Evolutionary conservation across 2,888 invertebrate genomes (phyloP), one percentile per base, ranked within the genome.

Genomic region (Eueremaeus valkanovi): DNA sequence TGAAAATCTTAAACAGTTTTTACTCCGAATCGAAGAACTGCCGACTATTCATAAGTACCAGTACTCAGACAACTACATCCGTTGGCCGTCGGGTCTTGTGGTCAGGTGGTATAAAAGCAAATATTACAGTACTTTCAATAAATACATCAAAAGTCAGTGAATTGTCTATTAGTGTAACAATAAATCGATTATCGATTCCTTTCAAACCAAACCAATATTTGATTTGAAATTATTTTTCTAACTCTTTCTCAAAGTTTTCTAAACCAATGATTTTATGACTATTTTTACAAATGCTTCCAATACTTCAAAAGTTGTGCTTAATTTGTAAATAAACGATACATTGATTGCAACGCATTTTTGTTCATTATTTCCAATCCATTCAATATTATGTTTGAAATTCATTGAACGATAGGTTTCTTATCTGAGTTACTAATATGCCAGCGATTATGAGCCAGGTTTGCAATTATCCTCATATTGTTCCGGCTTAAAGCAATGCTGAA

Each of bases 181-280:
- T 16, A 9, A 5, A 18, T 49, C 16, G 18, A 49, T 49, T 49
- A n/a, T 5, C 18, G 49, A 36, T 36, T 36, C 5, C 36, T 36
- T 36, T 36, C 11, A 11, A n/a, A 45, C 45, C 6, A 45, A 45
- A 36, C 36, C 36, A 36, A 36, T 36, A 36, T 36, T 36, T 36
- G 36, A 8, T 36, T 36, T 36, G 5, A 5, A 36, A 36, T 36
- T 36, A 36, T 85, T 98, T 79, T 92, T 95, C 85, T 93, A 95
- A 85, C 91, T 93, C 9, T n/a, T 72, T 33, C 16, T n/a, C 13
- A 61, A 72, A 6, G 90, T 91, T 70, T 88, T 92, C 24, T 92
- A 92, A 84, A 92, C 92, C 84, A 98, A 95, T 84, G 92, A 95
- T 82, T 96, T 98, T 83, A n/a, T n/a, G n/a, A n/a, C n/a, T n/a